These are phyloP conservation scores for Arge pagana DNA, from an alignment of 2,888 invertebrate species.

Conservation along the genomic window DNA sequence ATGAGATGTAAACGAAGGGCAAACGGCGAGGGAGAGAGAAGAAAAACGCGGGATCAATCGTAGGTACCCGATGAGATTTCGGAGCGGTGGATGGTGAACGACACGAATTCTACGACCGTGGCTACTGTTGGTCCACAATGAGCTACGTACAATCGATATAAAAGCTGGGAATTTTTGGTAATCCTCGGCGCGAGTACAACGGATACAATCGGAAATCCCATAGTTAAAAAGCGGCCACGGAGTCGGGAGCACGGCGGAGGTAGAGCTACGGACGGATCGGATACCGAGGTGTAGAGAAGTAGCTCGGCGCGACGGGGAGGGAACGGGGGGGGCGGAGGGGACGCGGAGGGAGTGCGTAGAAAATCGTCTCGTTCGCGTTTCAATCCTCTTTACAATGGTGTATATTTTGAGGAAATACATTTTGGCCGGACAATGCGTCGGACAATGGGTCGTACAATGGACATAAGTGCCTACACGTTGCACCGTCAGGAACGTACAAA, in stretches of 20 bases:
- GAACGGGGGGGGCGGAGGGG: conserved; percentile 17
- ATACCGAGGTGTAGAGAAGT: too few relatives aligned
- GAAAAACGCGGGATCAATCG: too few relatives aligned
- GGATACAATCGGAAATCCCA: conserved; percentile 22
- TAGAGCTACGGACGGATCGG: too few relatives aligned
- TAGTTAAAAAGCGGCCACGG: conserved; percentile 22
- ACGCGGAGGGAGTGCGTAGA: conserved; percentile 19
- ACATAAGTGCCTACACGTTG: conserved; percentile 46
- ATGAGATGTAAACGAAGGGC: too few relatives aligned
- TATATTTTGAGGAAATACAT: conserved; percentile 42
- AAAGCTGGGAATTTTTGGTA: conserved; percentile 19
- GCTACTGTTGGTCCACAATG: too few relatives aligned
- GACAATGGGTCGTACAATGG: conserved; percentile 42
- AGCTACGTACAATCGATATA: too few relatives aligned
- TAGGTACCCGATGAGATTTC: too few relatives aligned
- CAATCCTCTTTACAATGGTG: conserved; percentile 32
- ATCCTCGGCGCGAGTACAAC: conserved; percentile 15
- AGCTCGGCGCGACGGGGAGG: too few relatives aligned
- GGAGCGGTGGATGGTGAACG: too few relatives aligned
- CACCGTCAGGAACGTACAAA: conserved; percentile 35
- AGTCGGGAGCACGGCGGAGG: too few relatives aligned
- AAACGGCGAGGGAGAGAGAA: too few relatives aligned
- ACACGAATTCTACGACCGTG: too few relatives aligned
- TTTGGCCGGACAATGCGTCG: conserved; percentile 36
- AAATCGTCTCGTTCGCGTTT: conserved; percentile 23